Conservation (phyloP, 23 tunicate genomes). For the Halocynthia roretzi region DNA sequence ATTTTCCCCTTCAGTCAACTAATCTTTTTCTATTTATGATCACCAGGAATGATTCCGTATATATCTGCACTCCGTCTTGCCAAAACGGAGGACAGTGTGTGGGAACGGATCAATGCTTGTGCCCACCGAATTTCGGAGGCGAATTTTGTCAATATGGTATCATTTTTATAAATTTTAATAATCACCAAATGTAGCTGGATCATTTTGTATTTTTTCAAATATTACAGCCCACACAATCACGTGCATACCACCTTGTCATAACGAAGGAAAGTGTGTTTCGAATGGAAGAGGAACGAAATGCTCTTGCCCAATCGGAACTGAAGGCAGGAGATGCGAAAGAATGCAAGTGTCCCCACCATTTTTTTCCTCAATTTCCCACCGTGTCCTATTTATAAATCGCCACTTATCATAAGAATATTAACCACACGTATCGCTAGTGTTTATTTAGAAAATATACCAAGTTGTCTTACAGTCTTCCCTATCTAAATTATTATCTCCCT, state of each 20-base stretch:
- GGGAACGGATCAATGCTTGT: conserved; percentile 52
- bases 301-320: conserved; percentile 61
- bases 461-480: too few relatives aligned
- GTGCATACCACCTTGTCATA: conserved; percentile 46
- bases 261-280: conserved; percentile 57
- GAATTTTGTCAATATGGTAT: conserved; percentile 46
- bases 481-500: too few relatives aligned
- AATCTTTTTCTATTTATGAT: neutral
- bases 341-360: conserved; percentile 18
- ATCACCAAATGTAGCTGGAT: conserved; percentile 36
- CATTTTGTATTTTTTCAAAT: conserved; percentile 24
- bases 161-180: neutral
- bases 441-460: too few relatives aligned
- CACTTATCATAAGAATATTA: too few relatives aligned
- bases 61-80: conserved; percentile 46
- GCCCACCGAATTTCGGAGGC: conserved; percentile 38
- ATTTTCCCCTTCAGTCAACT: neutral
- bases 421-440: too few relatives aligned
- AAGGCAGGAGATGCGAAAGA: conserved; percentile 62
- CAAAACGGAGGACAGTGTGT: conserved; percentile 72
- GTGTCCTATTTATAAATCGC: too few relatives aligned
- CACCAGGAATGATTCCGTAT: neutral
- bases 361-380: too few relatives aligned
- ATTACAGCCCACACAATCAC: conserved; percentile 33
- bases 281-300: conserved; percentile 31